Evolutionary conservation across 2,113 vertebrate genomes (phyloP).

Genomic region (Larimichthys crocea): DNA sequence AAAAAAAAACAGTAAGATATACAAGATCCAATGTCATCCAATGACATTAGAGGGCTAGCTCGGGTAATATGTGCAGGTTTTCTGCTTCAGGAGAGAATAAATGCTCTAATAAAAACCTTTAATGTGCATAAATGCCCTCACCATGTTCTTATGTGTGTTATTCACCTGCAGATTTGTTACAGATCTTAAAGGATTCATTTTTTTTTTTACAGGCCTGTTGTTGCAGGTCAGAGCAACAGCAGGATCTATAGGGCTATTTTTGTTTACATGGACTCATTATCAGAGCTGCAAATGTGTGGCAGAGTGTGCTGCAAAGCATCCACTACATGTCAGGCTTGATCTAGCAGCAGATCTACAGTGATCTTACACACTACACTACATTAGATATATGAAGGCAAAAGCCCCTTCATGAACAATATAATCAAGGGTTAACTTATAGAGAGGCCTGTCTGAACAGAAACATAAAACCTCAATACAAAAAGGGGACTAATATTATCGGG

Average conservation of each 20-base stretch:
- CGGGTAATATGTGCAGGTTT: not conserved
- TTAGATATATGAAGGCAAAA: not conserved
- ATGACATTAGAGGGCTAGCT: slow-evolving; percentile 68
- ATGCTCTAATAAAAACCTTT: not conserved
- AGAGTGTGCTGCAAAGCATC: slow-evolving; percentile 16
- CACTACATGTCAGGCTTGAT: slow-evolving; percentile 13
- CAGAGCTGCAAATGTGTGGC: slow-evolving; percentile 28
- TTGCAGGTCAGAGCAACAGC: slow-evolving; percentile 11
- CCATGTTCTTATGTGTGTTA: not conserved
- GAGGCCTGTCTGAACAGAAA: slow-evolving; percentile 7
- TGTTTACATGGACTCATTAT: slow-evolving; percentile 72
- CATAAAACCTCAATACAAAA: not conserved
- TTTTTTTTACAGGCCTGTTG: not conserved
- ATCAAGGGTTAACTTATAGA: not conserved
- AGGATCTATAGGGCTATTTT: slow-evolving; percentile 41
- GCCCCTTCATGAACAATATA: not conserved
- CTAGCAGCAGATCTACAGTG: not conserved
- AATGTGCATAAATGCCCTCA: not conserved
- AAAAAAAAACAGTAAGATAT: slow-evolving; percentile 11
- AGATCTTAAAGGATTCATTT: not conserved
- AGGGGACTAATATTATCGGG: not conserved
- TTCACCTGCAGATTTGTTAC: slow-evolving; percentile 1
- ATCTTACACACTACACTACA: not conserved
- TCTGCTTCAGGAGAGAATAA: not conserved
- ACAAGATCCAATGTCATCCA: slow-evolving; percentile 80